phyloP scores from a whole-genome alignment of 2,888 invertebrate genomes.

The Tenodera sinensis region DNA sequence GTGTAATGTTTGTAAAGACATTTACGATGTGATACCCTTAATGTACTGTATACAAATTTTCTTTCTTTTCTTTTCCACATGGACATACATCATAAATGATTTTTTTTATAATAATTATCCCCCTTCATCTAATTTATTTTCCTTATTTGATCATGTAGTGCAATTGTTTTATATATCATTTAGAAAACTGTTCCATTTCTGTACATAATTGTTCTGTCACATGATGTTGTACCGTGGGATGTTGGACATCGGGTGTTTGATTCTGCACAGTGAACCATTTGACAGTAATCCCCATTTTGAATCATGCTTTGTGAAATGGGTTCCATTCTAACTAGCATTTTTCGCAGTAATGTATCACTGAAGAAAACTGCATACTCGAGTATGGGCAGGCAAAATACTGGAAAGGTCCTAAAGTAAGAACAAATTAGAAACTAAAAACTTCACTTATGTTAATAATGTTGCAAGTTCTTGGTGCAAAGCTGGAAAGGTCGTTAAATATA shows the following conservation, averaged over 20 bases:
- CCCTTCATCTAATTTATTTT: background rate
- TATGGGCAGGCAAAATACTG: too few relatives aligned
- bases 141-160: background rate
- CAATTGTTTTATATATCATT: background rate
- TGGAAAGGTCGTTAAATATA: too few relatives aligned
- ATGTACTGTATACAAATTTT: background rate
- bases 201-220: background rate
- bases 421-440: too few relatives aligned
- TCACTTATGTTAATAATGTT: too few relatives aligned
- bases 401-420: too few relatives aligned
- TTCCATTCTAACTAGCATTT: too few relatives aligned
- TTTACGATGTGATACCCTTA: background rate
- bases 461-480: too few relatives aligned
- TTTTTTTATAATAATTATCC: background rate
- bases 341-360: too few relatives aligned
- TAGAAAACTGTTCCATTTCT: background rate
- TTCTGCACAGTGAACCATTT: background rate
- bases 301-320: too few relatives aligned
- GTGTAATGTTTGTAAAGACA: background rate
- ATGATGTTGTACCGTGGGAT: background rate
- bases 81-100: background rate
- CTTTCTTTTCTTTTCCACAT: background rate
- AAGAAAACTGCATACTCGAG: too few relatives aligned
- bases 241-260: background rate
- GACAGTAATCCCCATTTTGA: too few relatives aligned